Conservation (phyloP, 1,140 invertebrate species). For the Drosophila tristis region DNA sequence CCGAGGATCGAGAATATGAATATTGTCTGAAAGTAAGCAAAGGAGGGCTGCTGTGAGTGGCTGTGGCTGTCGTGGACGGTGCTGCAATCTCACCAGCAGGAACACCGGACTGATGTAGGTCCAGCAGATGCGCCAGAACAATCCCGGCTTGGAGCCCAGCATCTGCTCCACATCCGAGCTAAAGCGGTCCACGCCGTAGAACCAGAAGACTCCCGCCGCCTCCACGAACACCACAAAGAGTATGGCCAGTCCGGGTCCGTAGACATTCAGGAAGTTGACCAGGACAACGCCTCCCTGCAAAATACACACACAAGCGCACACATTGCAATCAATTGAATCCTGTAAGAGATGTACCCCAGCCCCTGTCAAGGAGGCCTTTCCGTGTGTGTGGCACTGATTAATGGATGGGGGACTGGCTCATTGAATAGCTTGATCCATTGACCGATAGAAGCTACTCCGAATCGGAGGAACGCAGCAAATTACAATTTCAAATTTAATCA, state of each 20-base stretch:
- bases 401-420: constrained; percentile 42
- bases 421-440: constrained; percentile 76
- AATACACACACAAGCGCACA: neutral
- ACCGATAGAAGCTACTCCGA: constrained; percentile 60
- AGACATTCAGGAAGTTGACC: constrained; percentile 97
- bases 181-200: constrained; percentile 96
- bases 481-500: constrained; percentile 85
- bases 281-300: constrained; percentile 95
- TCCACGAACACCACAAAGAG: constrained; percentile 98
- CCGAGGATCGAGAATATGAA: constrained; percentile 95
- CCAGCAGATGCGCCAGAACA: constrained; percentile 98
- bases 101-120: constrained; percentile 95
- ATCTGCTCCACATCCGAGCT: constrained; percentile 95
- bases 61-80: too few relatives aligned
- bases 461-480: constrained; percentile 63
- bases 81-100: constrained; percentile 86
- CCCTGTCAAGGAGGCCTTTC: neutral
- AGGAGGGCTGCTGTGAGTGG: too few relatives aligned
- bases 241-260: constrained; percentile 97
- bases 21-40: constrained; percentile 88
- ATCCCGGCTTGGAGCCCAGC: constrained; percentile 93
- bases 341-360: neutral
- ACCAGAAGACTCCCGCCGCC: constrained; percentile 97
- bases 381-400: constrained; percentile 43
- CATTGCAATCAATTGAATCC: neutral